Evolutionary conservation across 2,113 vertebrate species (phyloP).

Genomic region (Stercorarius parasiticus): DNA sequence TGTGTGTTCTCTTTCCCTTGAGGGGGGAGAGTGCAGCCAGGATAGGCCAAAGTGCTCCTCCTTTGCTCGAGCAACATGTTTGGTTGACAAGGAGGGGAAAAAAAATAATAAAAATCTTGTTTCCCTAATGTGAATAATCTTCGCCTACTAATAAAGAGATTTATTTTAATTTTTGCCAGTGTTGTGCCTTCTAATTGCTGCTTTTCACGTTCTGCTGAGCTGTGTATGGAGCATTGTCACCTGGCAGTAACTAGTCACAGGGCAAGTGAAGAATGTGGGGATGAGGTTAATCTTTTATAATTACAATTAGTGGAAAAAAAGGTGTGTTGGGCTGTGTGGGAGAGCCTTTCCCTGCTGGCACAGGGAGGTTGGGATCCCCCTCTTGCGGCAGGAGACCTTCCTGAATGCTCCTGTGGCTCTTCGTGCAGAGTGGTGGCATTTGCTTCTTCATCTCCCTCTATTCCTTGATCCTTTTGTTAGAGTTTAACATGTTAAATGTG

Average conservation of each 20-base stretch:
- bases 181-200: background rate
- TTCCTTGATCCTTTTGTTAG: background rate
- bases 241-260: background rate
- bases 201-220: background rate
- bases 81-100: background rate
- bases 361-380: background rate
- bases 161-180: background rate
- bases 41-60: background rate
- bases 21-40: too few species aligned
- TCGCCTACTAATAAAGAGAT: background rate
- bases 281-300: too few species aligned
- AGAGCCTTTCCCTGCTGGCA: background rate
- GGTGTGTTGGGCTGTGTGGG: rapidly evolving
- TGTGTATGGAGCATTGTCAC: rapidly evolving
- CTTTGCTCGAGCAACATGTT: rapidly evolving
- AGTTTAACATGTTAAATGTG: rapidly evolving
- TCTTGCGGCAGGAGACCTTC: rapidly evolving
- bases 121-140: background rate
- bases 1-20: background rate
- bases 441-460: background rate
- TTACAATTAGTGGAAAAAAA: background rate
- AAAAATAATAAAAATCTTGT: background rate
- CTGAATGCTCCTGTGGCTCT: background rate
- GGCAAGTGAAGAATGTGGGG: background rate
- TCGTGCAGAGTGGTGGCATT: background rate